Evolutionary conservation across 37 sponge, comb jelly and placozoan species (phyloP).

Genomic region (Theonella swinhoei): DNA sequence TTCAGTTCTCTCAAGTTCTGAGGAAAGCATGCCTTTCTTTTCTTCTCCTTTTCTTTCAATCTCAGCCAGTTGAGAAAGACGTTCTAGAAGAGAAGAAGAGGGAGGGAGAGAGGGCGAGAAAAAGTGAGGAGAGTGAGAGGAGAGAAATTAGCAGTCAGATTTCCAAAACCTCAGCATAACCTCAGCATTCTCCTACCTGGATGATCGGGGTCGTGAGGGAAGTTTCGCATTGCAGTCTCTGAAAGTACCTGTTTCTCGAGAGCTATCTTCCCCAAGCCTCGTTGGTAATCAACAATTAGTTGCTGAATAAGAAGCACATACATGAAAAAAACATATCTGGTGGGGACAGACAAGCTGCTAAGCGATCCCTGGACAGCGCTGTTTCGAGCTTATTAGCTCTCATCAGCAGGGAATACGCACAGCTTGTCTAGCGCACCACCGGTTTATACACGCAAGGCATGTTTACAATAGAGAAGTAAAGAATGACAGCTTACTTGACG

Average conservation of each 20-base stretch:
- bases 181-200: no score
- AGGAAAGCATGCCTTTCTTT: constrained; percentile 23
- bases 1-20: constrained; percentile 46
- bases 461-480: no score
- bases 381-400: no score
- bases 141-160: no score
- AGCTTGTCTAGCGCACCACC: no score
- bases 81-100: constrained; percentile 10
- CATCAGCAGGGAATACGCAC: no score
- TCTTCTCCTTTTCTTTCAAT: constrained; percentile 36
- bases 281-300: constrained; percentile 46
- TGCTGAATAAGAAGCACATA: constrained; percentile 17
- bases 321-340: no score
- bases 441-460: no score
- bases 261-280: constrained; percentile 24
- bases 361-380: no score
- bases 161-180: no score
- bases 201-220: constrained; percentile 61
- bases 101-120: neutral
- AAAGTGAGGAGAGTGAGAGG: neutral
- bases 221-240: constrained; percentile 32
- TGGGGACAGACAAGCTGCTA: no score
- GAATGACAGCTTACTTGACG: constrained; percentile 45
- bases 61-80: constrained; percentile 24
- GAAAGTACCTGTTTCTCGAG: constrained; percentile 33